phyloP scores from a whole-genome alignment of 2,113 vertebrate genomes.

The Tenrec ecaudatus region DNA sequence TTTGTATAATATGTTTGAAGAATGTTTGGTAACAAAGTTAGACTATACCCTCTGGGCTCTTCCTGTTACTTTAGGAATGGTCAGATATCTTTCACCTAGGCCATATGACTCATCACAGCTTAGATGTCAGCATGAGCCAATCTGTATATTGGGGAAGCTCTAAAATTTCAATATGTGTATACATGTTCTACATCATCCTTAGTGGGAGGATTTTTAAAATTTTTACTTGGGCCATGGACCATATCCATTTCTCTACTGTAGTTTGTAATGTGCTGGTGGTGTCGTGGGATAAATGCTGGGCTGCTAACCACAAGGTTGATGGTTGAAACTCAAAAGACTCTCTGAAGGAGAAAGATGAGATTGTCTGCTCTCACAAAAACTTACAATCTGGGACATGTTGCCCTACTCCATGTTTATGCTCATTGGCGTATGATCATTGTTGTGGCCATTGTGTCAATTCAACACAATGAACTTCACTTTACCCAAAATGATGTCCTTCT shows the following conservation, averaged over 20 bases:
- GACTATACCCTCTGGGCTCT: background rate
- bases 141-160: background rate
- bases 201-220: background rate
- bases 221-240: background rate
- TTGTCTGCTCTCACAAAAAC: too few species aligned
- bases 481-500: too few species aligned
- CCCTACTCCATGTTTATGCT: too few species aligned
- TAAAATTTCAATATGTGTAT: background rate
- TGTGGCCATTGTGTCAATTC: too few species aligned
- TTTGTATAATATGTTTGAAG: background rate
- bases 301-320: too few species aligned
- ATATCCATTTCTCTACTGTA: background rate
- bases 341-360: too few species aligned
- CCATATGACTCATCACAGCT: background rate
- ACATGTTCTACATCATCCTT: background rate
- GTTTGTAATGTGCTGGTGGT: background rate
- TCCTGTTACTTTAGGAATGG: background rate
- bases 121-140: background rate
- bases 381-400: too few species aligned
- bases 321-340: too few species aligned
- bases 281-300: too few species aligned
- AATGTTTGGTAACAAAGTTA: constrained; percentile 1
- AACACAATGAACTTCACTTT: too few species aligned
- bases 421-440: too few species aligned
- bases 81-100: background rate